A percentile compares a stretch with the other conserved stretches of the same genome.
Conservation (phyloP, 2,888 invertebrate genomes). For the Ormyrus thymus region DNA sequence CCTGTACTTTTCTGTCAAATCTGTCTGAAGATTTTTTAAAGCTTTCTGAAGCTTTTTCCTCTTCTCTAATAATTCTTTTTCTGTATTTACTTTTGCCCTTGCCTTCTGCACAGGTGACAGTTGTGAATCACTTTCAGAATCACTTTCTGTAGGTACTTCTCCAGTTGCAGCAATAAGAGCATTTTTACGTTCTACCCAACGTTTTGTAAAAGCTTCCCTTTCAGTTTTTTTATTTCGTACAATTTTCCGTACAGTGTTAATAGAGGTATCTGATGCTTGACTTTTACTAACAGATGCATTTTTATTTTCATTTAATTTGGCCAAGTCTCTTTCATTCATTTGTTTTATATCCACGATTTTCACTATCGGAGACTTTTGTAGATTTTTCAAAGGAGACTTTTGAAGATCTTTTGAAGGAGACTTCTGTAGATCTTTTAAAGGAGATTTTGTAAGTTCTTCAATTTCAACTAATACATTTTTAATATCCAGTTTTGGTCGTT, state of each 20-base stretch:
- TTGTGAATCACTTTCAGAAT: slow-evolving; percentile 68
- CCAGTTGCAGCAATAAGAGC: slow-evolving; percentile 70
- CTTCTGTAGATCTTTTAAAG: no score
- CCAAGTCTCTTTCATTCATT: no score
- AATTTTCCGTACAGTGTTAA: background rate
- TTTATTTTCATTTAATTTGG: slow-evolving; percentile 2
- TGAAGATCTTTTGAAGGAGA: no score
- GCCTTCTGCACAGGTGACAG: slow-evolving; percentile 72
- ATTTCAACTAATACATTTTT: no score
- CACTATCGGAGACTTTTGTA: no score
- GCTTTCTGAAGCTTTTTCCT: slow-evolving; percentile 61
- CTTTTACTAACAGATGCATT: slow-evolving; percentile 60
- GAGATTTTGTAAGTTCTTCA: no score
- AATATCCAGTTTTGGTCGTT: slow-evolving; percentile 51
- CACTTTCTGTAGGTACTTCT: slow-evolving; percentile 68
- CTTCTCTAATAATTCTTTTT: slow-evolving; percentile 65
- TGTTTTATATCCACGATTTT: no score
- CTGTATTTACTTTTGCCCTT: slow-evolving; percentile 67
- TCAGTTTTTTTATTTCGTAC: slow-evolving; percentile 47
- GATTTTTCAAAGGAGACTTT: no score
- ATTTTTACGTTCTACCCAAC: slow-evolving; percentile 72
- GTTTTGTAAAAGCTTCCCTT: slow-evolving; percentile 69
- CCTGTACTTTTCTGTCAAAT: slow-evolving; percentile 60
- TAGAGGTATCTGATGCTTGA: slow-evolving; percentile 55
- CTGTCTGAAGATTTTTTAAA: slow-evolving; percentile 64